Conservation (phyloP, 2,113 vertebrate genomes). For the Peromyscus californicus region DNA sequence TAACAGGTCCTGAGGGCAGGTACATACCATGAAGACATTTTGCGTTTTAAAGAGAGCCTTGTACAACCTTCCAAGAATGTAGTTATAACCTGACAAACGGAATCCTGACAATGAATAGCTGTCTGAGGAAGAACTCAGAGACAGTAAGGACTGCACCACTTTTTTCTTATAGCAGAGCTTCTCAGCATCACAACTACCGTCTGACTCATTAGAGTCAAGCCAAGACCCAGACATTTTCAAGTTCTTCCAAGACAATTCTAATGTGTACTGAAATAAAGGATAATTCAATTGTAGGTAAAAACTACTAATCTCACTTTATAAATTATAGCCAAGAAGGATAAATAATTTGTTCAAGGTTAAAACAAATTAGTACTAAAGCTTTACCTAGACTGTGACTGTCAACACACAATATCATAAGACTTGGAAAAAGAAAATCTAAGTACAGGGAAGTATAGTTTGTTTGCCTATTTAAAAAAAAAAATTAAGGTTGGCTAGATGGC, state of each 20-base stretch:
- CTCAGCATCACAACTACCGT: not conserved
- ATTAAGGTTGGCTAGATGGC: not conserved
- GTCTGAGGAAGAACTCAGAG: constrained; percentile 4
- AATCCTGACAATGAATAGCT: not conserved
- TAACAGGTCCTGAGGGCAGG: not conserved
- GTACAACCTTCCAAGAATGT: not conserved
- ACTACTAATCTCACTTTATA: constrained; percentile 6
- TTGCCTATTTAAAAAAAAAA: not conserved
- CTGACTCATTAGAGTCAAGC: not conserved
- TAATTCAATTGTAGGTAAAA: constrained; percentile 26
- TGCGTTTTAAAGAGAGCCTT: not conserved
- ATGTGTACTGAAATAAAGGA: not conserved
- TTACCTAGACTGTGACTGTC: constrained; percentile 39
- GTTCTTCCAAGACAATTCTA: constrained; percentile 21
- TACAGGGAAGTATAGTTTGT: constrained; percentile 13
- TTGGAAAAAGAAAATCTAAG: not conserved
- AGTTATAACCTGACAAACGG: constrained; percentile 5
- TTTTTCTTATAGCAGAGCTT: not conserved
- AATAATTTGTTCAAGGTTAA: constrained; percentile 11
- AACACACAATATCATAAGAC: not conserved
- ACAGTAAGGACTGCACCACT: not conserved
- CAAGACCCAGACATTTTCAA: constrained; percentile 15
- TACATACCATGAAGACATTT: not conserved
- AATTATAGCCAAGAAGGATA: not conserved
- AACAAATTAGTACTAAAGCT: not conserved